Evolutionary conservation across 2,888 invertebrate species (phyloP), one percentile per base, ranked within the genome.

Genomic region (Orchesella flavescens): DNA sequence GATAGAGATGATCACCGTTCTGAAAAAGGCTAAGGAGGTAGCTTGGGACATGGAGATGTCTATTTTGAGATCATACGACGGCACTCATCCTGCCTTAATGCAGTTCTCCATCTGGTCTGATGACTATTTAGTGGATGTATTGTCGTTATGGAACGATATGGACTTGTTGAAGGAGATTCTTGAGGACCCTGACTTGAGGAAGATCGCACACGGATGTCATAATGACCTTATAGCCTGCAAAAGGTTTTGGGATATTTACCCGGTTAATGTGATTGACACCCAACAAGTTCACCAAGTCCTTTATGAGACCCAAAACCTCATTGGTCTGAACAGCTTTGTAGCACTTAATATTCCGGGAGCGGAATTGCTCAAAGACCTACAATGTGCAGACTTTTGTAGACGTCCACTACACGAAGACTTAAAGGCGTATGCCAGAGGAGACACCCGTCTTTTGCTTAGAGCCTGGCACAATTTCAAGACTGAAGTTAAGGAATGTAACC

Each of bases 41-140:
- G 46, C 63, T 0, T n/a, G n/a, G 23, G 74, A 74, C 63, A 34
- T 74, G 49, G 74, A 74, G 23, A 46, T 57, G 17, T 3, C 5
- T 15, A 12, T 12, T 3, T 7, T 7, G 2, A 1, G 5, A n/a
- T 24, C 24, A 1, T 74, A 63, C 21, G 9, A 46, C 61, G 46
- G 74, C n/a, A 2, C 1, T 1, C 19, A 46, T 21, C 61, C 63
- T 0, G 4, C n/a, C 46, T 7, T 46, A 15, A 61, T 74, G 3
- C 74, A 74, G n/a, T 44, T 74, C 15, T 74, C 74, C 15, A 63
- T 63, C 10, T n/a, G 19, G n/a, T 0, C 9, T 4, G 9, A 44
- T 17, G 63, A 74, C 21, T 74, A 63, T 23, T 9, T 74, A 2
- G 21, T 74, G 1, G 61, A 63, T 46, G 17, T 34, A 19, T 34